These are phyloP conservation scores for Acanthosepion lycidas DNA, from an alignment of 2,888 invertebrate genomes.

Conservation along the genomic window DNA sequence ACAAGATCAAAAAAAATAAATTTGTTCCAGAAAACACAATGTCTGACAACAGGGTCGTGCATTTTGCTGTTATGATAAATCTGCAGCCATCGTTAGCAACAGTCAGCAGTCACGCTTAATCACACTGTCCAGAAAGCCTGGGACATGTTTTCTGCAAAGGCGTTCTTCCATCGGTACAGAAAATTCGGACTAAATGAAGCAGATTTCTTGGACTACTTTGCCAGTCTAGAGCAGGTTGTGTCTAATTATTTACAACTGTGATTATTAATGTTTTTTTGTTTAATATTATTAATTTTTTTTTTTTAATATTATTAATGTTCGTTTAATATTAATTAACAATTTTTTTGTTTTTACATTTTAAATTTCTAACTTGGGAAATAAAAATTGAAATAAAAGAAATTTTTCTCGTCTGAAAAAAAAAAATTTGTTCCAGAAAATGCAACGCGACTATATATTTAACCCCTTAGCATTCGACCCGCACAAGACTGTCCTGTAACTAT, in stretches of 20 bases:
- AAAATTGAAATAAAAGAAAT: too few species aligned
- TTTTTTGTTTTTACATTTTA: not conserved
- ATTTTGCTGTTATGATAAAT: conserved; percentile 72
- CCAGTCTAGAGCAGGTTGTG: conserved; percentile 73
- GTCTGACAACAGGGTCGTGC: conserved; percentile 66
- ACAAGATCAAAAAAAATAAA: too few species aligned
- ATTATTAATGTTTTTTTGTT: not conserved
- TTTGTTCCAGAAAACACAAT: too few species aligned
- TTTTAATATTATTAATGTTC: too few species aligned
- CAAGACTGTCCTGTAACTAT: too few species aligned
- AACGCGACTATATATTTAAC: too few species aligned
- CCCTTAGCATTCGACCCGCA: too few species aligned
- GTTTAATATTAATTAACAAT: not conserved
- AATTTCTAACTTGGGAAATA: too few species aligned
- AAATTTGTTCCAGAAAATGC: too few species aligned
- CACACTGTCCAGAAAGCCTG: conserved; percentile 72
- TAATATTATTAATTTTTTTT: not conserved
- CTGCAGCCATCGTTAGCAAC: conserved; percentile 72
- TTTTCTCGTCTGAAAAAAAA: too few species aligned
- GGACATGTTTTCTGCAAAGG: conserved; percentile 74
- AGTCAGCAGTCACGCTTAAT: conserved; percentile 67
- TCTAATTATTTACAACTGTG: conserved; percentile 61
- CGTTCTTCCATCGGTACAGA: conserved; percentile 75
- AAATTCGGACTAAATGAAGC: conserved; percentile 73
- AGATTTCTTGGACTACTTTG: conserved; percentile 74